Evolutionary conservation across 2,888 invertebrate species (phyloP).

Genomic region (Hydropsyche betteni): DNA sequence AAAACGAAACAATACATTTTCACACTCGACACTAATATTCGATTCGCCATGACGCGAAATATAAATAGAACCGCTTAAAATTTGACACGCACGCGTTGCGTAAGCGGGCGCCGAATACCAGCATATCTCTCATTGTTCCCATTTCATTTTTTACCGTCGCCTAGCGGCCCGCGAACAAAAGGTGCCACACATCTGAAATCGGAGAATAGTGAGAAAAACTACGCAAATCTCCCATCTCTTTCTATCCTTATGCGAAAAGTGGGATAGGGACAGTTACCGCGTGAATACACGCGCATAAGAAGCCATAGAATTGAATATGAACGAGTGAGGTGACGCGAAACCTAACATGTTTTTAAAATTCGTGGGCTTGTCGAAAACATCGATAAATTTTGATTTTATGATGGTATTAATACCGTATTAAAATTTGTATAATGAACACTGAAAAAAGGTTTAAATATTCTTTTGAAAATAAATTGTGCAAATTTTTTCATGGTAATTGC

Average conservation of each 20-base stretch:
- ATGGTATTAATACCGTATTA: too few species aligned
- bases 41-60: neutral
- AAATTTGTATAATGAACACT: too few species aligned
- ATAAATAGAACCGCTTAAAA: neutral
- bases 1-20: too few species aligned
- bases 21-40: too few species aligned
- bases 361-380: too few species aligned
- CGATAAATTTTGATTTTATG: too few species aligned
- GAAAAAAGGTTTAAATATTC: too few species aligned
- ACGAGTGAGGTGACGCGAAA: slow-evolving; percentile 9
- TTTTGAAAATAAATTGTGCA: too few species aligned
- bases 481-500: too few species aligned
- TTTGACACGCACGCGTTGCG: neutral
- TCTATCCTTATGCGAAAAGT: neutral
- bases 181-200: neutral
- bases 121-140: neutral
- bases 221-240: neutral
- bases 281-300: slow-evolving; percentile 1
- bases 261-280: neutral
- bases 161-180: slow-evolving; percentile 2
- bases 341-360: neutral
- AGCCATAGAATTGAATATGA: neutral
- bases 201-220: slow-evolving; percentile 22
- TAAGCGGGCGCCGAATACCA: neutral
- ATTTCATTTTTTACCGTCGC: too few species aligned